Conservation (phyloP, 2,888 invertebrate species). For the Apodemia mormo region DNA sequence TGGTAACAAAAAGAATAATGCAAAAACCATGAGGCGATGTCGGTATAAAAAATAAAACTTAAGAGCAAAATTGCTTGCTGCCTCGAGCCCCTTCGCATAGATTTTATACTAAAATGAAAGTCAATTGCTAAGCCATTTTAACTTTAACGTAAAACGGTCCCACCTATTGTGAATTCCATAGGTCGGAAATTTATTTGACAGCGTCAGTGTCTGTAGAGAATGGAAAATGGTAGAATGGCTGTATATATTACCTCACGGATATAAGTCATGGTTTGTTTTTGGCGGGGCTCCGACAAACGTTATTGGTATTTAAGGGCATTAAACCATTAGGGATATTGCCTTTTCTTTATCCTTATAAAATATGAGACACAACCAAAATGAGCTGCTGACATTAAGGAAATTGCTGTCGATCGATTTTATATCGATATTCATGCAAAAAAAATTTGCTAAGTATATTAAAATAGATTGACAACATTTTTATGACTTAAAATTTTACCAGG, state of each 20-base stretch:
- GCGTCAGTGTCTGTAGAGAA: slow-evolving; percentile 79
- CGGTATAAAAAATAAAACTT: slow-evolving; percentile 63
- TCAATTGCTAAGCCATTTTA: slow-evolving; percentile 65
- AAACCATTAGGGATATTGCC: slow-evolving; percentile 68
- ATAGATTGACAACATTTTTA: not conserved
- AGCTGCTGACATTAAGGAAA: slow-evolving; percentile 62
- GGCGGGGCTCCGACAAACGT: slow-evolving; percentile 79
- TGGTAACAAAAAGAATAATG: slow-evolving; percentile 72
- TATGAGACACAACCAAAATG: slow-evolving; percentile 62
- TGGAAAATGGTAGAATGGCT: slow-evolving; percentile 79
- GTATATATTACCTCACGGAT: slow-evolving; percentile 74
- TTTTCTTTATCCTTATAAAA: slow-evolving; percentile 58
- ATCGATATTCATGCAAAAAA: slow-evolving; percentile 39
- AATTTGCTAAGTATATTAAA: slow-evolving; percentile 37
- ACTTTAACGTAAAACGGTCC: slow-evolving; percentile 57
- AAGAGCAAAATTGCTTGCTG: slow-evolving; percentile 61
- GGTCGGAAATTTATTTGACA: slow-evolving; percentile 81
- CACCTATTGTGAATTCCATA: slow-evolving; percentile 79
- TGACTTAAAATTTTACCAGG: too few species aligned
- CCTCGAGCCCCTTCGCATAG: slow-evolving; percentile 43
- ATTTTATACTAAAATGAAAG: slow-evolving; percentile 51
- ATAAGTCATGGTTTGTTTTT: slow-evolving; percentile 82
- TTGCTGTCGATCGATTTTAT: slow-evolving; percentile 70
- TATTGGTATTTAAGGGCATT: slow-evolving; percentile 79
- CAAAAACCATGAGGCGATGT: slow-evolving; percentile 66